Evolutionary conservation across 2,113 vertebrate genomes (phyloP).

Genomic region (Cricetomys ansorgei): DNA sequence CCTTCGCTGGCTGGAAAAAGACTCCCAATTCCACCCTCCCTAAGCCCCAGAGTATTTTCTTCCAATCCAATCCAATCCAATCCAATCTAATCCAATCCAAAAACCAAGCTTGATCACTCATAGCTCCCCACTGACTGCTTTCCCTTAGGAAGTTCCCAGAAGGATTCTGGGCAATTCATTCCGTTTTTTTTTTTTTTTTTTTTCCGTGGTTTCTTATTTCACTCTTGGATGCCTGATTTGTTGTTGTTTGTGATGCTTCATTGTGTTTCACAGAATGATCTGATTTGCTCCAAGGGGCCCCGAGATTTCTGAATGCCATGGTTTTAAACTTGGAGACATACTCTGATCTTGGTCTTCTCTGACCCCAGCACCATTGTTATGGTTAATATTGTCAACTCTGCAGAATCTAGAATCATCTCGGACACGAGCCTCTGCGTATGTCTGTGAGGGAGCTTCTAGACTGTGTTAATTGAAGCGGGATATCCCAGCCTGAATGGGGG

Average conservation of each 20-base stretch:
- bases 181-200: not conserved
- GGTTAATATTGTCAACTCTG: not conserved
- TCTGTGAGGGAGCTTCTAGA: not conserved
- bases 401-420: not conserved
- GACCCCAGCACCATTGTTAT: too few relatives aligned
- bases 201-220: not conserved
- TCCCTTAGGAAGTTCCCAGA: not conserved
- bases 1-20: not conserved
- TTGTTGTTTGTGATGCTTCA: not conserved
- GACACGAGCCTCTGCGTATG: not conserved
- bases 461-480: not conserved
- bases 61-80: too few relatives aligned
- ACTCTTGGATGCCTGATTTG: not conserved
- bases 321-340: not conserved
- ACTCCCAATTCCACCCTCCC: not conserved
- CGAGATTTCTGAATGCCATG: too few relatives aligned
- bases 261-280: not conserved
- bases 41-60: not conserved
- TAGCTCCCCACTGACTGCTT: not conserved
- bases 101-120: not conserved
- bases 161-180: not conserved
- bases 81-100: too few relatives aligned
- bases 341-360: not conserved
- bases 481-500: not conserved
- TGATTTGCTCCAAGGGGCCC: not conserved